phyloP scores from a whole-genome alignment of 2,888 invertebrate genomes.

The Alviniconcha strummeri region DNA sequence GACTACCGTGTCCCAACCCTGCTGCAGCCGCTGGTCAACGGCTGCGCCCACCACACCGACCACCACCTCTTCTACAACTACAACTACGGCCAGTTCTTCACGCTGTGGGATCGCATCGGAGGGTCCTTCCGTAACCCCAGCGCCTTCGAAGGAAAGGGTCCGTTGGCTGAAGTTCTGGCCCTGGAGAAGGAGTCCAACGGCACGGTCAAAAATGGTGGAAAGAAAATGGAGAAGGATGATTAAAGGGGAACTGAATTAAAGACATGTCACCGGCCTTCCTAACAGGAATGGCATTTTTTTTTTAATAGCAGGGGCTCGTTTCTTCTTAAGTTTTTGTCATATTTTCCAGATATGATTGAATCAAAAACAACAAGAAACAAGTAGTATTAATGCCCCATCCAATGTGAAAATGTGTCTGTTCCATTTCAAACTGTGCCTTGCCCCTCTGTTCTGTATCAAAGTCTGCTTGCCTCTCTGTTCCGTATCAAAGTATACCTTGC shows the following conservation, averaged over 20 bases:
- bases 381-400: too few species aligned
- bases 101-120: slow-evolving; percentile 75
- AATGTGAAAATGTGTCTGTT: too few species aligned
- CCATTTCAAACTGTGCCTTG: too few species aligned
- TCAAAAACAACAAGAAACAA: too few species aligned
- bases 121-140: slow-evolving; percentile 72
- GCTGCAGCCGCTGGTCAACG: slow-evolving; percentile 73
- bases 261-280: too few species aligned
- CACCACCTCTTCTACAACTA: slow-evolving; percentile 75
- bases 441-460: too few species aligned
- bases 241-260: not conserved
- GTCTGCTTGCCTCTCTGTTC: too few species aligned
- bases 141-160: slow-evolving; percentile 68
- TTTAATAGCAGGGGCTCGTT: not conserved
- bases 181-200: slow-evolving; percentile 18
- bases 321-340: not conserved
- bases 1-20: slow-evolving; percentile 71
- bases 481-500: too few species aligned
- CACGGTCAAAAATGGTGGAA: not conserved
- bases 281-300: too few species aligned
- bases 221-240: not conserved
- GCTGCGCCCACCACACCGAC: slow-evolving; percentile 75
- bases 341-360: not conserved
- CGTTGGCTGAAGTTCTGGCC: slow-evolving; percentile 57
- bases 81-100: slow-evolving; percentile 76